Base-by-base conservation (phyloP, 2,113 vertebrate genomes). In the Otolemur garnettii region DNA sequence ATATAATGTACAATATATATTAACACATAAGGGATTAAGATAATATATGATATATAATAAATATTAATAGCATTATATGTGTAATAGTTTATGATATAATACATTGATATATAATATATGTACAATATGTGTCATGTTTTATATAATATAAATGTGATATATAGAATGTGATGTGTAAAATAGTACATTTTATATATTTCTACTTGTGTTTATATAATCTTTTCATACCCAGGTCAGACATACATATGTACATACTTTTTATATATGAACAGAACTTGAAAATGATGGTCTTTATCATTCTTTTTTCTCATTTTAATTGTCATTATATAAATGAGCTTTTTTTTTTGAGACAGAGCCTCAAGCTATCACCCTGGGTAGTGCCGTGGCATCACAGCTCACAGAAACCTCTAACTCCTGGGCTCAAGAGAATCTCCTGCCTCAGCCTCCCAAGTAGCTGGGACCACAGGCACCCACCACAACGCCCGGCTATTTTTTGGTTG, bases 141-240 rank as follows among this genome's bases (percentile, higher is more conserved):
- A 62, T 62, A 38, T 60, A 38, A n/a, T 74, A 45, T 38, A 15
- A 50, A 50, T 90, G 15, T 79, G 26, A 66, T 24, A 33, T 68
- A 19, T 38, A 60, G 26, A 87, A 69, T 87, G 12, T 91, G 7
- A 83, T 72, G n/a, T 62, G 4, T 50, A 96, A 95, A 82, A 64
- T 57, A 72, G 4, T 28, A 80, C 5, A 82, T 85, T 91, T 84
- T 87, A 87, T 79, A 62, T 75, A 90, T 82, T 88, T 81, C 38
- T 89, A 75, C 6, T 72, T 68, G 5, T 53, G 13, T 50, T 93
- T 55, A 68, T 71, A 33, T 82, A 35, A 74, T 64, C 80, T 86
- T 94, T 79, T 78, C 35, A 93, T 42, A 71, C 1, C 8, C 8
- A 53, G 10, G 71, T 69, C 4, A 75, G 21, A 84, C 64, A 60